These are phyloP conservation scores for Sericinus montela DNA, from an alignment of 2,888 invertebrate genomes.

Conservation along the genomic window DNA sequence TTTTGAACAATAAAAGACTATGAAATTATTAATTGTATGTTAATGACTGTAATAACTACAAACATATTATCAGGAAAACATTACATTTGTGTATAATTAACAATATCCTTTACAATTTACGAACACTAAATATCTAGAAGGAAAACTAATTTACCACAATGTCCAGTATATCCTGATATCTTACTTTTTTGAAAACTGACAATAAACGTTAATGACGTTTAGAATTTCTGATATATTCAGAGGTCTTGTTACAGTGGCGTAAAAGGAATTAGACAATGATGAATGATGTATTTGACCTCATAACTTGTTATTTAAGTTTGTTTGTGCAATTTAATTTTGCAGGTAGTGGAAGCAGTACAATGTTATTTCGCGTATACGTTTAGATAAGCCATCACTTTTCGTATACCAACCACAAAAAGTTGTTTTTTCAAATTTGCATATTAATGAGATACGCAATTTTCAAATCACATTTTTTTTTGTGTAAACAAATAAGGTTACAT, in stretches of 20 bases:
- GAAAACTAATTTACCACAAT: neutral
- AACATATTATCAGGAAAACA: neutral
- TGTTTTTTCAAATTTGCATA: neutral
- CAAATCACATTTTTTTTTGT: too few relatives aligned
- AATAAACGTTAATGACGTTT: neutral
- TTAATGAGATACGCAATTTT: too few relatives aligned
- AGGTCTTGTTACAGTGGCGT: conserved; percentile 9
- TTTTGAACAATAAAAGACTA: too few relatives aligned
- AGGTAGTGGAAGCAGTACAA: conserved; percentile 6
- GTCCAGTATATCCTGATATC: conserved; percentile 7
- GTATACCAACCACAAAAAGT: neutral
- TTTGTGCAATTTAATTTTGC: conserved; percentile 10
- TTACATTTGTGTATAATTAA: conserved; percentile 5
- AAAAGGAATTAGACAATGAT: conserved; percentile 10
- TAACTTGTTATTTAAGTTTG: conserved; percentile 5
- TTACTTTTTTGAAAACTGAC: neutral
- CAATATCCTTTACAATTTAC: neutral
- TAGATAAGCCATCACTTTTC: neutral
- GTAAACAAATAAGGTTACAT: too few relatives aligned
- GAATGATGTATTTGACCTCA: conserved; percentile 16
- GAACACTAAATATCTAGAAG: neutral
- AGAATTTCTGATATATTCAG: conserved; percentile 1
- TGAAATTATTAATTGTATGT: too few relatives aligned
- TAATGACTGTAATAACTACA: neutral
- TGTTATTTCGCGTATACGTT: neutral